phyloP scores from a whole-genome alignment of 2,888 invertebrate genomes.

The Protonemura montana region DNA sequence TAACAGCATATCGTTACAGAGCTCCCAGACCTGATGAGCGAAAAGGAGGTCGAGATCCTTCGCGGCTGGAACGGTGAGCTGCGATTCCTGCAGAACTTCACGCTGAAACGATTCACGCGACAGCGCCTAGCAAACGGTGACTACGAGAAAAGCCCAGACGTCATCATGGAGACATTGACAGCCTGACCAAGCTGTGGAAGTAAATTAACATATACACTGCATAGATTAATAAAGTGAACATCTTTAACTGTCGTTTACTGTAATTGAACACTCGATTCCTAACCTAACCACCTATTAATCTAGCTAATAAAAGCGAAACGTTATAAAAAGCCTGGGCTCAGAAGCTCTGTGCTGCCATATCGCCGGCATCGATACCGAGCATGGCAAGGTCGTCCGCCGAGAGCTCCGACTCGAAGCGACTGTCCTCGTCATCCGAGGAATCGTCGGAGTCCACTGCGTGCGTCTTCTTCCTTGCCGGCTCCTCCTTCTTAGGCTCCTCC shows the following conservation, averaged over 20 bases:
- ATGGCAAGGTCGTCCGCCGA: conserved; percentile 78
- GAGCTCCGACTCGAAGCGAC: conserved; percentile 53
- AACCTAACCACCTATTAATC: neutral
- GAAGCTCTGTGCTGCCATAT: conserved; percentile 69
- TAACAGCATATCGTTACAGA: conserved; percentile 60
- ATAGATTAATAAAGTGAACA: neutral
- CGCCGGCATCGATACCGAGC: conserved; percentile 86
- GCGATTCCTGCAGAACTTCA: conserved; percentile 71
- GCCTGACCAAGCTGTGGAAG: neutral
- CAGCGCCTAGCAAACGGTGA: conserved; percentile 52
- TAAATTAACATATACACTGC: neutral
- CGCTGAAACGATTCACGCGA: conserved; percentile 67
- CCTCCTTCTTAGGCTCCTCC: conserved; percentile 25
- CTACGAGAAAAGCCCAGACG: neutral
- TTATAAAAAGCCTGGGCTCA: conserved; percentile 48
- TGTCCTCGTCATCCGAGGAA: conserved; percentile 48
- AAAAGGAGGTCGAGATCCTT: conserved; percentile 67
- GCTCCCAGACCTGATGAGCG: conserved; percentile 74
- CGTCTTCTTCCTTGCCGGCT: conserved; percentile 8
- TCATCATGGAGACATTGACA: neutral
- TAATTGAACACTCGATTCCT: neutral
- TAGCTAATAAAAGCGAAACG: neutral
- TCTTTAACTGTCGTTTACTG: neutral
- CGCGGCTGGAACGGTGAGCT: conserved; percentile 74
- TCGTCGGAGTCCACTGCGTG: conserved; percentile 17